Conservation (phyloP, 2,113 vertebrate genomes). For the Stegastes partitus region DNA sequence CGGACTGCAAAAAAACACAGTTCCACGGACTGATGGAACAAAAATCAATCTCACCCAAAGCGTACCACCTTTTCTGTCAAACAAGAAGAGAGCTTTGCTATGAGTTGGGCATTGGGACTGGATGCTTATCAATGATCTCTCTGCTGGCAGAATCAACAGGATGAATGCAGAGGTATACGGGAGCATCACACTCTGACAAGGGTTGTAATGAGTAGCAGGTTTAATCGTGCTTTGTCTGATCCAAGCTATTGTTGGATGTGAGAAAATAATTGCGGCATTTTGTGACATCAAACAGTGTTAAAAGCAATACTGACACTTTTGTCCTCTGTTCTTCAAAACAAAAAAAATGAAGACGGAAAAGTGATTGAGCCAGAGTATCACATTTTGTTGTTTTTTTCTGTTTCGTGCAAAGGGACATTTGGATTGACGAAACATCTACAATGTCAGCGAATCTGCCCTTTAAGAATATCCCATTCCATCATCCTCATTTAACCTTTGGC, state of each 20-base stretch:
- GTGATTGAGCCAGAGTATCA: neutral
- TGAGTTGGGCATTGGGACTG: neutral
- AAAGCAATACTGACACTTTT: too few species aligned
- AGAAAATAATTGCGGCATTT: too few species aligned
- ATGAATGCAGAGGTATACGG: neutral
- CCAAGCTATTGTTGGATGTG: too few species aligned
- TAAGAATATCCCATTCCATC: slow-evolving; percentile 47
- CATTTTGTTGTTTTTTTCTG: neutral
- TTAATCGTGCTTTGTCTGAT: too few species aligned
- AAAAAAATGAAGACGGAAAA: too few species aligned
- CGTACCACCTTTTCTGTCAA: too few species aligned
- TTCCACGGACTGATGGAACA: neutral
- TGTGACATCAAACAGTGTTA: too few species aligned
- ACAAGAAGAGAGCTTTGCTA: neutral
- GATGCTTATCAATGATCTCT: neutral
- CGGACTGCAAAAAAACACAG: neutral
- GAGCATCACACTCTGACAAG: neutral
- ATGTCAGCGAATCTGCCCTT: slow-evolving; percentile 31
- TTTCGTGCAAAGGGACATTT: slow-evolving; percentile 13
- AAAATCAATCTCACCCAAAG: neutral
- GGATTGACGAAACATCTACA: slow-evolving; percentile 16
- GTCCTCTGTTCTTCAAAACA: too few species aligned
- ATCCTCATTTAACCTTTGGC: slow-evolving; percentile 58
- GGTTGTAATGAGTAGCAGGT: neutral
- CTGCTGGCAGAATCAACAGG: neutral